These are phyloP conservation scores for Ophiodon elongatus DNA, from an alignment of 2,113 vertebrate genomes.

Conservation along the genomic window DNA sequence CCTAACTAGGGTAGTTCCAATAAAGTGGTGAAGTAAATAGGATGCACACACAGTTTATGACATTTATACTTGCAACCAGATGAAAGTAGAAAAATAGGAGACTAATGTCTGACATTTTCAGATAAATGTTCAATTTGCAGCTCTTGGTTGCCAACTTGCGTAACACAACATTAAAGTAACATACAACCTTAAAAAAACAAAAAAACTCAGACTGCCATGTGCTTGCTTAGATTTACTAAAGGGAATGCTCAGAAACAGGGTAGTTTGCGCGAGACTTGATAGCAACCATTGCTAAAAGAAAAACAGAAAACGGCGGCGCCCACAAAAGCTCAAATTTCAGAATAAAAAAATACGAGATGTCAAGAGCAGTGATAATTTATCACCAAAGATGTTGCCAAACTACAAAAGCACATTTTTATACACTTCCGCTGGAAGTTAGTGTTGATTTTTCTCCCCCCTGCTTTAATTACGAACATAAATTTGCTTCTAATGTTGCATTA, in stretches of 20 bases:
- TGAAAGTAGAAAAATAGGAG: neutral
- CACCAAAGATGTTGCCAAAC: neutral
- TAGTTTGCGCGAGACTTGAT: conserved; percentile 16
- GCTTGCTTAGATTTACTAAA: neutral
- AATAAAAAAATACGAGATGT: neutral
- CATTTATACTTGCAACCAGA: conserved; percentile 7
- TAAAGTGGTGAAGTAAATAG: neutral
- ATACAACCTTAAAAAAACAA: neutral
- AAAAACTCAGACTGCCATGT: neutral
- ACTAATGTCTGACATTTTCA: neutral
- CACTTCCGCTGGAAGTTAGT: conserved; percentile 5
- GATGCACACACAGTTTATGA: neutral
- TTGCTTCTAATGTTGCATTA: conserved; percentile 30
- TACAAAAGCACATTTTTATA: conserved; percentile 28
- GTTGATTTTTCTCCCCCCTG: no score
- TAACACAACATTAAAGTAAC: conserved; percentile 10
- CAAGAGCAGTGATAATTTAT: neutral
- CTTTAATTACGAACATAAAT: conserved; percentile 27
- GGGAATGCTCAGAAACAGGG: neutral
- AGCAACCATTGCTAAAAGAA: neutral
- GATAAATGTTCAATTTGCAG: neutral
- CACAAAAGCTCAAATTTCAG: conserved; percentile 12
- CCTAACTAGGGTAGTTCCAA: neutral
- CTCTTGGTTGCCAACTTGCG: neutral
- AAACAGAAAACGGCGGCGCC: neutral